A percentile compares a stretch with the other conserved stretches of the same genome.
These are phyloP conservation scores for Scomberomorus guttatus DNA, from an alignment of 2,797 vertebrate genomes.

Conservation along the genomic window DNA sequence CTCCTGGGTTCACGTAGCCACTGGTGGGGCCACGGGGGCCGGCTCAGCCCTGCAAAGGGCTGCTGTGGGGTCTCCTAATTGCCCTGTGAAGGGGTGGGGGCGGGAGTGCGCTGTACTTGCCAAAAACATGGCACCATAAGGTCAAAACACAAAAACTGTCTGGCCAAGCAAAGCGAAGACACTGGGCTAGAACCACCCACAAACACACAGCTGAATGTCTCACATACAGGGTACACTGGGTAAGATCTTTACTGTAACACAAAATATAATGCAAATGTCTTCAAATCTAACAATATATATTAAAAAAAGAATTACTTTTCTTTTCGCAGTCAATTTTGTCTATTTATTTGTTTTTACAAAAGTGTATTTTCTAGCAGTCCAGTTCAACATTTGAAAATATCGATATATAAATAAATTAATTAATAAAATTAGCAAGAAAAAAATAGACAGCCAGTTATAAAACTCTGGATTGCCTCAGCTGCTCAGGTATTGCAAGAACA, in stretches of 20 bases:
- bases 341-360: neutral
- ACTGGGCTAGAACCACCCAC: conserved; percentile 19
- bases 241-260: neutral
- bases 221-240: neutral
- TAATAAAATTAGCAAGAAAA: neutral
- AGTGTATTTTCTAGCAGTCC: neutral
- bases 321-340: too few relatives aligned
- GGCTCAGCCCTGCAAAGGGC: conserved; percentile 63
- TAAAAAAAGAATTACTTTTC: too few relatives aligned
- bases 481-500: too few relatives aligned
- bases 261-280: neutral
- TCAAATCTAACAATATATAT: neutral
- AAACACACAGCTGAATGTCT: conserved; percentile 1
- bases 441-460: neutral
- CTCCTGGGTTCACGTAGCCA: conserved; percentile 73
- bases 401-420: neutral
- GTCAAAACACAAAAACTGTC: conserved; percentile 52
- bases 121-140: conserved; percentile 69
- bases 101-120: conserved; percentile 48
- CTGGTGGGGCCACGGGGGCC: conserved; percentile 82
- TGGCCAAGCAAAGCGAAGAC: conserved; percentile 18
- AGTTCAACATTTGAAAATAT: neutral
- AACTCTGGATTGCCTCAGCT: neutral
- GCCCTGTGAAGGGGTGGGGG: conserved; percentile 57
- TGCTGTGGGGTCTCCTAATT: conserved; percentile 80